These are phyloP conservation scores for Nematopogon swammerdamellus DNA, from an alignment of 2,888 invertebrate species.

Conservation along the genomic window DNA sequence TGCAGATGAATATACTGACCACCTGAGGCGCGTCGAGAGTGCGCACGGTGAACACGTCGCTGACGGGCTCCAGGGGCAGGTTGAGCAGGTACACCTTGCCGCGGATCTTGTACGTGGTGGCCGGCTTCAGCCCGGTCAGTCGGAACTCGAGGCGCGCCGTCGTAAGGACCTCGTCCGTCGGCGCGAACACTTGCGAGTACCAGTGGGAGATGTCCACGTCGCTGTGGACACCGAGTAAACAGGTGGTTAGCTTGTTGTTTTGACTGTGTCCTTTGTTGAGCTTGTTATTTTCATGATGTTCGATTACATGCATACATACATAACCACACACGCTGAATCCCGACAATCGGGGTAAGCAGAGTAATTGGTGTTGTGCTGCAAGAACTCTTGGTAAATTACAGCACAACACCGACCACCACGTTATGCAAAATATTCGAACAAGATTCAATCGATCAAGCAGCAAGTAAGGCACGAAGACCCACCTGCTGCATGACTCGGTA, in stretches of 20 bases:
- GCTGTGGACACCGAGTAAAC: conserved; percentile 36
- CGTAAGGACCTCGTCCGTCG: conserved; percentile 80
- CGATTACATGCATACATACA: too few relatives aligned
- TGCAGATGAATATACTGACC: too few relatives aligned
- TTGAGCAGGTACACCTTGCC: conserved; percentile 77
- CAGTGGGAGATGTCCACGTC: conserved; percentile 70
- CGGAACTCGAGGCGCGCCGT: conserved; percentile 85
- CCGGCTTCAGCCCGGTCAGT: conserved; percentile 69
- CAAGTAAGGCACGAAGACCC: too few relatives aligned
- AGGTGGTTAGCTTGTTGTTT: neutral
- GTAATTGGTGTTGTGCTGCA: too few relatives aligned
- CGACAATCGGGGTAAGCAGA: too few relatives aligned
- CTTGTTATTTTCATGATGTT: neutral
- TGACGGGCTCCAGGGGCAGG: conserved; percentile 72
- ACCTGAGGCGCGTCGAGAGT: conserved; percentile 58
- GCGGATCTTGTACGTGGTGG: conserved; percentile 78
- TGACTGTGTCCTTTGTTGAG: neutral
- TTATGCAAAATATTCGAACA: too few relatives aligned
- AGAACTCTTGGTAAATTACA: too few relatives aligned
- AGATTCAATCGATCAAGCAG: too few relatives aligned
- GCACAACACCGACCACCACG: too few relatives aligned
- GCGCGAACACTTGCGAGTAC: conserved; percentile 84
- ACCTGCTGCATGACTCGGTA: too few relatives aligned
- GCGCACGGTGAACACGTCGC: conserved; percentile 70
- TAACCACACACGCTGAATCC: too few relatives aligned